Evolutionary conservation across 2,888 invertebrate genomes (phyloP).

Genomic region (Polymixis lichenea): DNA sequence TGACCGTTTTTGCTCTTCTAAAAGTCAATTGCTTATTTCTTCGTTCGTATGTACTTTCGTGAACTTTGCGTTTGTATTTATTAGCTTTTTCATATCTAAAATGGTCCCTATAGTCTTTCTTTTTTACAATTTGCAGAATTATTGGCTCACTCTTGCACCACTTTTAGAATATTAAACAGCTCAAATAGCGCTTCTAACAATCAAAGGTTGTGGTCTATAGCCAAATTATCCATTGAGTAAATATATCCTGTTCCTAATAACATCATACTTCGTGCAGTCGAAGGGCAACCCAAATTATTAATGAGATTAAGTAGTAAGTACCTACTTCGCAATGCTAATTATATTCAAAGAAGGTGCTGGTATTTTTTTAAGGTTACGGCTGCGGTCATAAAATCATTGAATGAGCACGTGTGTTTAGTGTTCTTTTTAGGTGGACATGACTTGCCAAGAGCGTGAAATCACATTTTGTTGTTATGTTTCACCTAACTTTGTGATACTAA

Average conservation of each 20-base stretch:
- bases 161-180: neutral
- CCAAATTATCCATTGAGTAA: constrained; percentile 3
- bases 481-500: neutral
- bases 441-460: neutral
- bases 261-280: constrained; percentile 3
- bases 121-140: neutral
- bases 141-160: no score
- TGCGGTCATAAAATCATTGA: constrained; percentile 40
- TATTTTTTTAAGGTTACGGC: constrained; percentile 27
- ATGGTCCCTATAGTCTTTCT: neutral
- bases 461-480: neutral
- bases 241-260: constrained; percentile 30
- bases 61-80: neutral
- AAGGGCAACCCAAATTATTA: constrained; percentile 25
- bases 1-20: neutral
- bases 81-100: constrained; percentile 2
- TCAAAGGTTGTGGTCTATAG: neutral
- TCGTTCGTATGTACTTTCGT: neutral
- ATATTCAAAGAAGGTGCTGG: constrained; percentile 22
- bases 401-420: constrained; percentile 12
- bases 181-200: neutral
- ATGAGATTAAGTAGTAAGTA: no score
- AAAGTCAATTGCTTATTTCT: neutral
- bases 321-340: constrained; percentile 30
- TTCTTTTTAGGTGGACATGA: neutral